Evolutionary conservation across 1,140 invertebrate genomes (phyloP).

Genomic region (Cepaea nemoralis): DNA sequence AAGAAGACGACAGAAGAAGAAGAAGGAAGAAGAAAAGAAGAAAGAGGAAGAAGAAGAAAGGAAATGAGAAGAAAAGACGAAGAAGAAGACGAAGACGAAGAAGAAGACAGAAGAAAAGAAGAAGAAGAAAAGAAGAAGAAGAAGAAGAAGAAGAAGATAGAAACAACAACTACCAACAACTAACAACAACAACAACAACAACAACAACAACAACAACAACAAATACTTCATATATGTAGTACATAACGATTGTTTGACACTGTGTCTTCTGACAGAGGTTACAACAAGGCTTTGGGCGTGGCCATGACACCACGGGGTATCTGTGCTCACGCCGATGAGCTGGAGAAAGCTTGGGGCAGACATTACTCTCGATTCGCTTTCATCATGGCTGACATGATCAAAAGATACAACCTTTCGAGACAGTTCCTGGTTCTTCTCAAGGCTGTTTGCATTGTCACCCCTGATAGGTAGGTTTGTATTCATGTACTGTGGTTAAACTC

Average conservation of each 20-base stretch:
- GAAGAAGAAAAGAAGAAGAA: neutral
- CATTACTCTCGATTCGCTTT: slow-evolving; percentile 49
- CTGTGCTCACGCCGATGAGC: slow-evolving; percentile 47
- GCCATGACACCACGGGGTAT: slow-evolving; percentile 45
- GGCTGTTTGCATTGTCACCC: slow-evolving; percentile 45
- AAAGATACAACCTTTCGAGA: slow-evolving; percentile 42
- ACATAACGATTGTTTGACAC: no score
- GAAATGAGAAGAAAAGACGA: neutral
- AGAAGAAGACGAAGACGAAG: neutral
- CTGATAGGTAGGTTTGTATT: slow-evolving; percentile 25
- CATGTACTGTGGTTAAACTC: no score
- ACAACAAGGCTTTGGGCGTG: slow-evolving; percentile 41
- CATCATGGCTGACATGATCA: slow-evolving; percentile 43
- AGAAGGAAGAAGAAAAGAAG: neutral
- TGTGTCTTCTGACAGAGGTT: slow-evolving; percentile 29
- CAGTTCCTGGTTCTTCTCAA: slow-evolving; percentile 50
- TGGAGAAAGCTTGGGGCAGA: slow-evolving; percentile 45
- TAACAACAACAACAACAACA: no score
- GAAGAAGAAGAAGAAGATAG: no score
- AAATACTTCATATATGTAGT: no score
- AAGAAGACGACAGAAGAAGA: no score
- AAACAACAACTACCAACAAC: no score
- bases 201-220: no score
- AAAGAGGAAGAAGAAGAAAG: neutral
- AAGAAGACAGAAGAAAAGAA: neutral